Conservation (phyloP, 2,888 invertebrate genomes). For the Stomorhina lunata region DNA sequence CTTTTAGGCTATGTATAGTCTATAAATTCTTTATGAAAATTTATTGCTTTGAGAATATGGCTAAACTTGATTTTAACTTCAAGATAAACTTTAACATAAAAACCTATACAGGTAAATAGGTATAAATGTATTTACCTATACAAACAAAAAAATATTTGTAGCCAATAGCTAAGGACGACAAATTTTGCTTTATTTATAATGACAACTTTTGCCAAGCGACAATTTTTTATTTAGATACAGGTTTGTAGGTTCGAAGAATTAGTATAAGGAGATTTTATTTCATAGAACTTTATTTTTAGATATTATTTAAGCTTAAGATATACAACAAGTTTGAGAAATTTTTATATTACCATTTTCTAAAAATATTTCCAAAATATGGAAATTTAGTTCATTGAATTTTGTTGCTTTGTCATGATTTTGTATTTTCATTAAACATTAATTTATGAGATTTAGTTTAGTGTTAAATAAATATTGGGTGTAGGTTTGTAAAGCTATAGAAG, state of each 20-base stretch:
- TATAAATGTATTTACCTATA: not conserved
- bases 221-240: not conserved
- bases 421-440: no score
- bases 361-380: no score
- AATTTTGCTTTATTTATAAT: not conserved
- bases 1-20: slow-evolving; percentile 41
- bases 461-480: no score
- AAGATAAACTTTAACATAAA: slow-evolving; percentile 44
- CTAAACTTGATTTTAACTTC: slow-evolving; percentile 50
- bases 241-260: not conserved
- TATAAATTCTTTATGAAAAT: slow-evolving; percentile 60
- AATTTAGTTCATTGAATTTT: no score
- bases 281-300: no score
- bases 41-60: slow-evolving; percentile 59
- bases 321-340: no score
- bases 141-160: not conserved
- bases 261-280: no score
- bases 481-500: no score
- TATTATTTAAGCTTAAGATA: no score
- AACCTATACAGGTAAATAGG: not conserved
- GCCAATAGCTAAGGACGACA: not conserved
- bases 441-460: no score
- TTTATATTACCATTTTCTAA: no score
- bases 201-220: not conserved
- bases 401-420: no score